A percentile compares a stretch with the other conserved stretches of the same genome.
These are phyloP conservation scores for Drosophila kikkawai DNA, from an alignment of 1,140 invertebrate species.

Conservation along the genomic window DNA sequence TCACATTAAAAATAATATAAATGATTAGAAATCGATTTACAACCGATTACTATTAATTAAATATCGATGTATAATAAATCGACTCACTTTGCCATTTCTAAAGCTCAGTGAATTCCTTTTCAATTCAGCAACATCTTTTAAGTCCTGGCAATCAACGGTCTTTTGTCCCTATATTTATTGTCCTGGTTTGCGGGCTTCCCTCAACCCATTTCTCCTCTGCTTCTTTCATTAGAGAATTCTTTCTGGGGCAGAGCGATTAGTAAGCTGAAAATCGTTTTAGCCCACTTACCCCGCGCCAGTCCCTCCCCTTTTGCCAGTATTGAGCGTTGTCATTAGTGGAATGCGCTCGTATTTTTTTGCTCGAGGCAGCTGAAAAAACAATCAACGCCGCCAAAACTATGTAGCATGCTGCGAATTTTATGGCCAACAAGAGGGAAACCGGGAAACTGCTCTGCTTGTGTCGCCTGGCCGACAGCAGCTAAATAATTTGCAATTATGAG, in stretches of 20 bases:
- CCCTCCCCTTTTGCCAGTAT: neutral
- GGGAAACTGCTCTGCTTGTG: conserved; percentile 14
- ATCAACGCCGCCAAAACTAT: conserved; percentile 33
- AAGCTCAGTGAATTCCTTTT: conserved; percentile 17
- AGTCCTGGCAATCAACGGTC: conserved; percentile 35
- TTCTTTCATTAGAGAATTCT: conserved; percentile 37
- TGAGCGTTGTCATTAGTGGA: conserved; percentile 52
- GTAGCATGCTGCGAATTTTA: conserved; percentile 50
- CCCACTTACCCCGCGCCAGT: conserved; percentile 23
- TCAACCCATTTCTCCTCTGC: neutral
- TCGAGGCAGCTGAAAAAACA: conserved; percentile 47
- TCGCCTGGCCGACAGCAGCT: conserved; percentile 11
- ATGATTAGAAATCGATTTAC: neutral
- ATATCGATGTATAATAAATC: neutral
- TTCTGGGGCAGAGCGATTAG: conserved; percentile 59
- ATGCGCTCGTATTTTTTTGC: conserved; percentile 29
- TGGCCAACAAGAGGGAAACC: conserved; percentile 21
- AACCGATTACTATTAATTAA: neutral
- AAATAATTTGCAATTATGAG: conserved; percentile 70
- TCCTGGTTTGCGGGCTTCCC: conserved; percentile 12
- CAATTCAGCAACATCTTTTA: conserved; percentile 18
- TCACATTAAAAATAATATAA: neutral
- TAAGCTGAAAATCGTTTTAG: conserved; percentile 54
- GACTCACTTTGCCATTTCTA: too few relatives aligned
- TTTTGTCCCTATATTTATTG: conserved; percentile 42